Base-by-base conservation (phyloP, 2,113 vertebrate species). In the Cynopterus brachyotis region DNA sequence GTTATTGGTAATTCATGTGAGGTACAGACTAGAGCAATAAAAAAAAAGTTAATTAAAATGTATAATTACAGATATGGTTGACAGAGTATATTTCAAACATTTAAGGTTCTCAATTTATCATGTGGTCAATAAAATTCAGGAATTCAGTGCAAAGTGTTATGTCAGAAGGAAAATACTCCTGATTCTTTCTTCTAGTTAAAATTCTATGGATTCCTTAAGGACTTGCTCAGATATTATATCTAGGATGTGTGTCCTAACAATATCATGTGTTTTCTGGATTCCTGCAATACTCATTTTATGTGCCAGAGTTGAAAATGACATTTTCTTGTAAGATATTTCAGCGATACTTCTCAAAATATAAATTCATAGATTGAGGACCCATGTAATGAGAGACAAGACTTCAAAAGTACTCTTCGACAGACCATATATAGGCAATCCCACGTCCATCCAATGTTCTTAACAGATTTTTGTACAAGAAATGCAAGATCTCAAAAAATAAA, bases 251-350 rank as follows among this genome's bases (percentile, higher is more conserved):
- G 47, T 53, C 20, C 37, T 89, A n/a, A 67, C 24, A 37, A 22
- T 22, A 83, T 19, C 35, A 35, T 26, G 11, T 47, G n/a, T 89
- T 57, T 76, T 78, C 62, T 95, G 37, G 83, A 96, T 87, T 28
- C 7, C 24, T 69, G 8, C 5, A 95, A 90, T 40, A 64, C 9
- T 88, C 15, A 70, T 64, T 94, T 82, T 53, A 66, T 66, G 20
- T 88, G 60, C 22, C n/a, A 70, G 10, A 66, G 5, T 86, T 78
- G 64, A 62, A 94, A 32, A 53, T 45, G 32, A 10, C 30, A 84
- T 47, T 13, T 64, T 72, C 45, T 40, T 95, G 7, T 92, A 95
- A 69, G n/a, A 50, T 69, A 90, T 87, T 90, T 88, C 78, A 95
- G 20, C 87, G 57, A 73, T 72, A 4, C 17, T 82, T 17, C 6